Evolutionary conservation across 2,888 invertebrate genomes (phyloP), one percentile per base, ranked within the genome.

Genomic region (Keiferia lycopersicella): DNA sequence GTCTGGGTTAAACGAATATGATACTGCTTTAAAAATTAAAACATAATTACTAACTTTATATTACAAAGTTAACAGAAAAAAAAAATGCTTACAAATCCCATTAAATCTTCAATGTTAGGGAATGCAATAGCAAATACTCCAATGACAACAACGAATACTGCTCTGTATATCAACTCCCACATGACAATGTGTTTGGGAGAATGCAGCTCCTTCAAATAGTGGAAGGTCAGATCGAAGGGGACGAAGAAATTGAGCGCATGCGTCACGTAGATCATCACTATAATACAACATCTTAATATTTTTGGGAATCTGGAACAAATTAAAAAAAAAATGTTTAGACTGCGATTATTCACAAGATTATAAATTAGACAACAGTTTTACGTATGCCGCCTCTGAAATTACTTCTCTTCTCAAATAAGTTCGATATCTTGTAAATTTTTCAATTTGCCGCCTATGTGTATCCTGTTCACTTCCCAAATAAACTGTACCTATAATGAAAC

Each of bases 211-310:
- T 79, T 77, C 2, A 89, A 56, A 61, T 89, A 90, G 66, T 79
- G 78, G 68, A 82, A 89, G 20, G 73, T 71, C 0, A 86, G 68
- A 48, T 84, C 78, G 69, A 91, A 91, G 0, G 89, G 88, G 2
- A 83, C 83, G 81, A 81, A 90, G 67, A 83, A 90, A 63, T 89
- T 90, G 0, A 90, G 56, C 0, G 83, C 86, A 45, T 87, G 86
- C 0, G 89, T 89, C 0, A 86, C 71, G 64, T 80, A 86, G 7
- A 90, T 80, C 89, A 89, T 88, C 0, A 80, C 0, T 0, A 79
- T 81, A 0, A 90, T 84, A 0, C 73, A 60, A 0, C 67, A 82
- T 69, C 89, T 90, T 2, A 88, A 62, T 1, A 83, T 20, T 59
- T 79, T 84, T 1, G 85, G 80, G 0, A 75, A 38, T 0, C 89